A percentile compares a stretch with the other conserved stretches of the same genome.
These are phyloP conservation scores for Phylloscopus trochilus DNA, from an alignment of 2,113 vertebrate genomes.

Conservation along the genomic window DNA sequence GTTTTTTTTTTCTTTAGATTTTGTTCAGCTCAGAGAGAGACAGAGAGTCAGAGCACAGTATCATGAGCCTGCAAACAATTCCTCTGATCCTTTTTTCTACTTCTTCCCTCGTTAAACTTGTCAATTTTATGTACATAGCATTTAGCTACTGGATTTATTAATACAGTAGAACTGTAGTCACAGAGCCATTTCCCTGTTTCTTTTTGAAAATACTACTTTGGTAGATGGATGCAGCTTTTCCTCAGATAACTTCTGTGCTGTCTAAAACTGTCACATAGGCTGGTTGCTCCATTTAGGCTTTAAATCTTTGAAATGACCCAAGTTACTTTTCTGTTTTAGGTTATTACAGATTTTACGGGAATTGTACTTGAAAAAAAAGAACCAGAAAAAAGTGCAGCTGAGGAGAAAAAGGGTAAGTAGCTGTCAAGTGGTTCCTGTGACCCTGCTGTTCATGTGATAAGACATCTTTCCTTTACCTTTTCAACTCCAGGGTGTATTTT, in stretches of 20 bases:
- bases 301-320: not conserved
- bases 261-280: not conserved
- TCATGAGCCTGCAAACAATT: not conserved
- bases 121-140: not conserved
- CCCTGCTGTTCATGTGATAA: not conserved
- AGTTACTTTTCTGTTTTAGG: slow-evolving; percentile 39
- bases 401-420: slow-evolving; percentile 67
- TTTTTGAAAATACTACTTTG: not conserved
- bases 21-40: not conserved
- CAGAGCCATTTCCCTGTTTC: not conserved
- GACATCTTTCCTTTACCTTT: not conserved
- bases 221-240: not conserved
- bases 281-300: not conserved
- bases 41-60: not conserved
- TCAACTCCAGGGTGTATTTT: not conserved
- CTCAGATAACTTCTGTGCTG: not conserved
- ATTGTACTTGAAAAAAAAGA: slow-evolving; percentile 74
- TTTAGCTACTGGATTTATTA: not conserved
- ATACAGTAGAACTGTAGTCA: not conserved
- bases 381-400: slow-evolving; percentile 18
- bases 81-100: not conserved
- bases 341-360: slow-evolving; percentile 81
- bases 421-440: not conserved
- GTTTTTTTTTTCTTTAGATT: not conserved
- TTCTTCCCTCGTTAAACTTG: not conserved